These are phyloP conservation scores for Myiopsitta monachus DNA, from an alignment of 2,113 vertebrate genomes.

Conservation along the genomic window DNA sequence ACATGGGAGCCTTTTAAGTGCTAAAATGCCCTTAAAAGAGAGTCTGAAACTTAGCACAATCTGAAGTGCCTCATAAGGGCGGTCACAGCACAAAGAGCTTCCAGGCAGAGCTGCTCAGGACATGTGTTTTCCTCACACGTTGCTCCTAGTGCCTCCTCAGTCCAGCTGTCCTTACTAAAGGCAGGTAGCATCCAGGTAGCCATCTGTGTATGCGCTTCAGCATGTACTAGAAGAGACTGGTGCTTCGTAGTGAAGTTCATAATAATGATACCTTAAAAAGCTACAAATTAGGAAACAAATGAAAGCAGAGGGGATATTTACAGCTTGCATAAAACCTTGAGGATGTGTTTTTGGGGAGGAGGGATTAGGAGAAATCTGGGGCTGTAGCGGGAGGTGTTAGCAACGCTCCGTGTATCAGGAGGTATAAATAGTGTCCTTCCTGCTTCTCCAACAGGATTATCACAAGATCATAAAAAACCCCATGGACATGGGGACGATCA, in stretches of 20 bases:
- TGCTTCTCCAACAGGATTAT: conserved; percentile 84
- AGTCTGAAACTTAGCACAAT: neutral
- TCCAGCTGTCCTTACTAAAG: neutral
- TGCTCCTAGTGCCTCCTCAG: neutral
- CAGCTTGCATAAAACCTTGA: neutral
- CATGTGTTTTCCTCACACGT: accelerated
- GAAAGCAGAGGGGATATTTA: neutral
- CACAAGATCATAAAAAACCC: conserved; percentile 94
- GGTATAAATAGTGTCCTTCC: neutral
- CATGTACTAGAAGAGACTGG: neutral
- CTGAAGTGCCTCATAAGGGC: neutral
- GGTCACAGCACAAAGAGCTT: neutral
- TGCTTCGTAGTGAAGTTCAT: neutral
- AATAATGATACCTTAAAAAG: neutral
- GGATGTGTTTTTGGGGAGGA: neutral
- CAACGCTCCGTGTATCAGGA: neutral
- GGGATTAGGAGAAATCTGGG: neutral
- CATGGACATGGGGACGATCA: conserved; percentile 98
- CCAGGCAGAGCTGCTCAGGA: neutral
- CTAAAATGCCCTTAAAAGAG: neutral
- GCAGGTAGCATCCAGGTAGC: neutral
- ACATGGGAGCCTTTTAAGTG: neutral
- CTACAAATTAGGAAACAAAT: neutral
- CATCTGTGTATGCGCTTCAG: neutral
- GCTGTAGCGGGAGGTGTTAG: neutral